Percentiles rank a stretch among this genome's conserved stretches.
phyloP scores from a whole-genome alignment of 1,140 invertebrate genomes.

The Coboldia fuscipes region DNA sequence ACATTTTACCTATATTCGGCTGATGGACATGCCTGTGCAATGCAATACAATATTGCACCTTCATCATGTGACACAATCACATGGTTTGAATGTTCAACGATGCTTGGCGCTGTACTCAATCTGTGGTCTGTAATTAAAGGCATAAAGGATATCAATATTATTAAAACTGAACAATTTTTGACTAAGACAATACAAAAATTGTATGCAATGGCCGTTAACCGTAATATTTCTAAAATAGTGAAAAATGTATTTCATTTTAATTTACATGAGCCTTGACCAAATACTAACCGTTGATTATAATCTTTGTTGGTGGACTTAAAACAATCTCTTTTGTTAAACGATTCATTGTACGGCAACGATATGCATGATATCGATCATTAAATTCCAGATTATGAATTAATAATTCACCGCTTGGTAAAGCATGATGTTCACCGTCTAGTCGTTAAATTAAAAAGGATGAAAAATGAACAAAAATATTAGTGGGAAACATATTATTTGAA shows the following conservation, averaged over 20 bases:
- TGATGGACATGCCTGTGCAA: conserved; percentile 48
- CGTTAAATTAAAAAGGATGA: too few relatives aligned
- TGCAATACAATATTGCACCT: conserved; percentile 46
- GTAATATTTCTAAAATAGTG: too few relatives aligned
- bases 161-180: too few relatives aligned
- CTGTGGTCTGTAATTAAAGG: conserved; percentile 48
- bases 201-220: too few relatives aligned
- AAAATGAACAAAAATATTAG: too few relatives aligned
- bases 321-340: conserved; percentile 51
- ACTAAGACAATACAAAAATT: too few relatives aligned
- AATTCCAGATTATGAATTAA: conserved; percentile 53
- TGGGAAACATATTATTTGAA: too few relatives aligned
- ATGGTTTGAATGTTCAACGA: conserved; percentile 41
- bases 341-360: conserved; percentile 59
- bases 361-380: conserved; percentile 49
- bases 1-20: conserved; percentile 45
- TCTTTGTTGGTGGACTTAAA: conserved; percentile 42
- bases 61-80: conserved; percentile 50
- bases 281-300: conserved; percentile 44
- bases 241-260: too few relatives aligned
- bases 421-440: conserved; percentile 63
- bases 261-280: not conserved
- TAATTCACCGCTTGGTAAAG: conserved; percentile 57
- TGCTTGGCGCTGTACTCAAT: conserved; percentile 39
- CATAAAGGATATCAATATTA: too few relatives aligned